Base-by-base conservation (phyloP, 2,888 invertebrate species). In the Mycalesis mineus region DNA sequence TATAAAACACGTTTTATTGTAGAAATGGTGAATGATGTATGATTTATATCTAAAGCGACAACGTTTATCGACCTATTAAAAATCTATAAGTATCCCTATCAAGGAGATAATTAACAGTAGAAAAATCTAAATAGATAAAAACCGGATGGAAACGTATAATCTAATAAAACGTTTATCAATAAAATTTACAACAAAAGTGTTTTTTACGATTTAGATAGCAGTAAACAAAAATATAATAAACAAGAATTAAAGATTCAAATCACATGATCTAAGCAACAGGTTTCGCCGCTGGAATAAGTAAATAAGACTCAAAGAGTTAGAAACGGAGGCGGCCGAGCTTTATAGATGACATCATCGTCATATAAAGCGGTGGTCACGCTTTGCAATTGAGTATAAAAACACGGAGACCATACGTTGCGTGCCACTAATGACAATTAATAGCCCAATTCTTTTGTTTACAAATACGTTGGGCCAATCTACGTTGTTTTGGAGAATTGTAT, bases 271-370 rank as follows among this genome's bases (percentile, higher is more conserved):
- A 62, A 63, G 66, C 68, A 77, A 77, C 79, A 62, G 70, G 75
- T 82, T 77, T 69, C 54, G 57, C 60, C 57, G 65, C 64, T 62
- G 62, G 66, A 63, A 65, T 69, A 65, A 66, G 65, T 73, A 75
- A 75, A 73, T 69, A 73, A 57, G 50, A 60, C 22, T 22, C 7
- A 29, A 33, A 31, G 15, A 61, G 37, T 51, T 57, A 57, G 58
- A 68, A 68, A 67, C 66, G 54, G 63, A 51, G 55, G 58, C 65
- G 58, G 52, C 61, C 54, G 57, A 63, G 65, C 63, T 65, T 66
- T 59, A 53, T 50, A 49, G 53, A 61, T 71, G 68, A 69, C 67
- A 70, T 72, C 72, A 72, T 62, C 65, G 55, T 52, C 64, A 65
- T 63, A 66, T 67, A 62, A 60, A 68, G 59, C 60, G 53, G 63